phyloP scores from a whole-genome alignment of 2,797 vertebrate genomes.

The Cyclopterus lumpus region DNA sequence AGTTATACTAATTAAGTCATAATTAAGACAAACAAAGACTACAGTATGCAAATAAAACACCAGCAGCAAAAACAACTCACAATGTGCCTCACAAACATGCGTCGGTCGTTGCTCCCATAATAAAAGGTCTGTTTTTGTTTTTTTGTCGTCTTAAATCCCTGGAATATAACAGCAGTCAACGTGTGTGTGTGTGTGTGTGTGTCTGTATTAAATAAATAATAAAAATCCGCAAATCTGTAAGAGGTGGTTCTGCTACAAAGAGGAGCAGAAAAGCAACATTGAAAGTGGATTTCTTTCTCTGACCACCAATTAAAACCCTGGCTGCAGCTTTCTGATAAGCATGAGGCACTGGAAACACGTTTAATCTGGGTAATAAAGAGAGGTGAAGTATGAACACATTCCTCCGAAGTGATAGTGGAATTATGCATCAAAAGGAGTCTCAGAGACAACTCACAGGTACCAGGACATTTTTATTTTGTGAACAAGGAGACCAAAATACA shows the following conservation, averaged over 20 bases:
- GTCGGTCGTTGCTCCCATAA: not conserved
- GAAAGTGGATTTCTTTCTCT: not conserved
- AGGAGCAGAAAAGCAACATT: not conserved
- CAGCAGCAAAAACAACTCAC: not conserved
- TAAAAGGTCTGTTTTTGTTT: not conserved
- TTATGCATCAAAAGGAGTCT: not conserved
- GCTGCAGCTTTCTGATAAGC: conserved; percentile 8
- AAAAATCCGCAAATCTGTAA: not conserved
- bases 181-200: not conserved
- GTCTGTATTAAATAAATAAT: not conserved
- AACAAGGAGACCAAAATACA: not conserved
- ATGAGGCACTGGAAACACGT: not conserved
- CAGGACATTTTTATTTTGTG: not conserved
- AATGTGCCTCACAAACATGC: not conserved
- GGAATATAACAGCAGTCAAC: not conserved
- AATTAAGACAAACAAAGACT: conserved; percentile 1
- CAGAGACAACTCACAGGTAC: not conserved
- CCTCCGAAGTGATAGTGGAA: not conserved
- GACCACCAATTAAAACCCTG: not conserved
- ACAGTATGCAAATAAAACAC: not conserved
- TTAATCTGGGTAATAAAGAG: not conserved
- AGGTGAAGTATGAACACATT: conserved; percentile 1
- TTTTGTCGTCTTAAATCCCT: not conserved
- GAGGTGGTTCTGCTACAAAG: not conserved
- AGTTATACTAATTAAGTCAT: not conserved